Conservation (phyloP, 2,113 vertebrate species). For the Chelonoidis abingdonii region DNA sequence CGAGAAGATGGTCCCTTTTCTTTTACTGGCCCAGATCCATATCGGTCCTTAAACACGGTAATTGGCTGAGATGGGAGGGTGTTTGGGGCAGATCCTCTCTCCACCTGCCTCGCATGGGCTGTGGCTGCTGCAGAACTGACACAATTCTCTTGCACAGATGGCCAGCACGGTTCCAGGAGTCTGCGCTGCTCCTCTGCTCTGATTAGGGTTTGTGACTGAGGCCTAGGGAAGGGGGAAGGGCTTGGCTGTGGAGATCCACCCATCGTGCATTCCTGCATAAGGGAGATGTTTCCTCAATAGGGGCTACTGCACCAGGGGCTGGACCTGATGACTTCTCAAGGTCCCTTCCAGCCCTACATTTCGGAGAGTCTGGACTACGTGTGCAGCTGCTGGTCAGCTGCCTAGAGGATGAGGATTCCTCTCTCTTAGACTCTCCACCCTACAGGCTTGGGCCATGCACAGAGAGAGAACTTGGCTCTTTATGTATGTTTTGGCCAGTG, state of each 20-base stretch:
- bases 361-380: background rate
- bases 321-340: background rate
- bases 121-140: background rate
- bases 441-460: background rate
- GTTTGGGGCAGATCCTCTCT: background rate
- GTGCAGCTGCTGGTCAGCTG: too few relatives aligned
- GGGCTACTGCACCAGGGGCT: background rate
- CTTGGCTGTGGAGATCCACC: background rate
- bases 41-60: constrained; percentile 77
- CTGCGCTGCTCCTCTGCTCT: background rate
- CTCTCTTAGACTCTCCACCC: too few relatives aligned
- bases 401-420: background rate
- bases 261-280: background rate
- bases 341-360: too few relatives aligned
- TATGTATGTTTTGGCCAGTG: background rate
- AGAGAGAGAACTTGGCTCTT: background rate
- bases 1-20: constrained; percentile 70
- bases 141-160: background rate
- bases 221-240: background rate
- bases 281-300: background rate
- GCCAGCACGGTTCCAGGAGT: background rate
- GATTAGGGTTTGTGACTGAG: background rate
- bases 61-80: background rate
- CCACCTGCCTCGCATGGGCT: background rate
- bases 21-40: constrained; percentile 63